phyloP scores from a whole-genome alignment of 2,797 vertebrate species.

The Florisuga fusca region DNA sequence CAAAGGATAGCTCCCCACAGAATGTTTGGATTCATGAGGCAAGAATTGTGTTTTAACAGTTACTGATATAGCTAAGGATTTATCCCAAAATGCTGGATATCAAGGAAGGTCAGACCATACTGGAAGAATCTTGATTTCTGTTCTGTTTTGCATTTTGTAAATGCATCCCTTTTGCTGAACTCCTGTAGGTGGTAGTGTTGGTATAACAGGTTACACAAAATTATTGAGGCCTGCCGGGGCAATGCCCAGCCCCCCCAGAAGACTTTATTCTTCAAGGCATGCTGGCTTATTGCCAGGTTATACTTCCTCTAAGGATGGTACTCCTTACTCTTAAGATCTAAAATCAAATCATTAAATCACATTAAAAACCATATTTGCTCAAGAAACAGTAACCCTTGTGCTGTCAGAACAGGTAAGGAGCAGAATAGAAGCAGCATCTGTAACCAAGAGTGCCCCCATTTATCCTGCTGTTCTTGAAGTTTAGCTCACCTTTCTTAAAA shows the following conservation, averaged over 20 bases:
- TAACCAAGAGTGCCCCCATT: background rate
- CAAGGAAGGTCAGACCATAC: background rate
- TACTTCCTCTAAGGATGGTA: background rate
- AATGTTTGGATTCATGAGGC: background rate
- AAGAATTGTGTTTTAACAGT: background rate
- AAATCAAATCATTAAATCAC: background rate
- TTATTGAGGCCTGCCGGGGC: background rate
- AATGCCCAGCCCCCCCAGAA: background rate
- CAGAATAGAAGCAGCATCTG: background rate
- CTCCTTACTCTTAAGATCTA: background rate
- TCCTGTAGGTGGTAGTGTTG: slow-evolving; percentile 53
- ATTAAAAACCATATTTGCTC: background rate
- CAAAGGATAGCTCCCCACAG: background rate
- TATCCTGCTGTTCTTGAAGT: background rate
- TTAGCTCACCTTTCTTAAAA: background rate
- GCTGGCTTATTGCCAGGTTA: background rate
- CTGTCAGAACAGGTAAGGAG: background rate
- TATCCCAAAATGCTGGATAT: background rate
- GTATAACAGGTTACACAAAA: background rate
- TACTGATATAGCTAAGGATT: background rate
- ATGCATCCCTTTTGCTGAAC: background rate
- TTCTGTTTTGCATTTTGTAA: background rate
- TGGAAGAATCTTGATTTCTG: background rate
- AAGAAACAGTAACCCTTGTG: background rate
- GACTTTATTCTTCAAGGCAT: background rate